Evolutionary conservation across 2,888 invertebrate species (phyloP), one percentile per base, ranked within the genome.

Genomic region (Galerucella nymphaeae): DNA sequence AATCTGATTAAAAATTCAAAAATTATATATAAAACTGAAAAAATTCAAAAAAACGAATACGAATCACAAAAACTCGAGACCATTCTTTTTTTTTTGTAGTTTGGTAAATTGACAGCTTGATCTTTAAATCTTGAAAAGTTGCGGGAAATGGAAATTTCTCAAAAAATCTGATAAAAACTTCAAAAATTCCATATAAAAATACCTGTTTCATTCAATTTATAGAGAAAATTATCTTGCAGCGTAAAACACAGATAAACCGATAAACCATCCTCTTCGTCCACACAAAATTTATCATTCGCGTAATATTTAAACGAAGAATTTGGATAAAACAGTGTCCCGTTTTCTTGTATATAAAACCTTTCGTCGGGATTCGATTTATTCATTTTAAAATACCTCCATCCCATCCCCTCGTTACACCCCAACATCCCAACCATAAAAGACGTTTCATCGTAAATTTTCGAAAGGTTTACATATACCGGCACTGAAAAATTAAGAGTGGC

Each of bases 321-420:
- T 0, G 80, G 80, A 45, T 78, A 73, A 72, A 77, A 81, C 11
- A 83, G 62, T 9, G 58, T 50, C 13, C 83, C 82, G 65, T 80
- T 77, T 65, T 75, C 76, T 73, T 83, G 83, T 13, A 81, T 45
- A 63, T 75, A 82, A 77, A 75, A 81, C 38, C 63, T 74, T 55
- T 82, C 80, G 11, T 63, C 58, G 1, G 74, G 71, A 64, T 76
- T 62, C 5, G 48, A 61, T 1, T 74, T 72, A 50, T 78, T 69
- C 53, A 76, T 67, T 71, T 75, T 75, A 62, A 74, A 75, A 67
- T 75, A 78, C 16, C 70, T 73, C 65, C 64, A 71, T 8, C 42
- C 45, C 14, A 58, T 48, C 30, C 38, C 14, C 41, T 72, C 65
- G 30, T 70, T 73, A 41, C 75, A 77, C 10, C 23, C 50, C 70